Base-by-base conservation (phyloP, 2,113 vertebrate species). In the Tragelaphus buxtoni region DNA sequence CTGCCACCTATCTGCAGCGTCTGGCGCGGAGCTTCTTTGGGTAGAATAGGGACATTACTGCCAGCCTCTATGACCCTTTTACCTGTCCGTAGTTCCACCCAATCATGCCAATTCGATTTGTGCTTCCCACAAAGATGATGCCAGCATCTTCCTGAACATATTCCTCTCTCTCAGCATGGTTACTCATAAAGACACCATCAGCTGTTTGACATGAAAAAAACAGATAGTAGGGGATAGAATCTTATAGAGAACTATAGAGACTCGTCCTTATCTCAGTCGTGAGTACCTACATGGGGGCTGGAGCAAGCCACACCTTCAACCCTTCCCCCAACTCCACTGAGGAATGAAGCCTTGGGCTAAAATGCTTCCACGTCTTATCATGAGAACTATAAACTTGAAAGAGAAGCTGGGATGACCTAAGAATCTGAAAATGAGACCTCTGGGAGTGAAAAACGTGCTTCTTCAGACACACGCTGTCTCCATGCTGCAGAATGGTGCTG, bases 51-150 rank as follows among this genome's bases (percentile, higher is more conserved):
- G 30, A 51, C 28, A 18, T n/a, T 39, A 88, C 8, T 35, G 17
- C 28, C 10, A n/a, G 32, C 76, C 30, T 89, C 87, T n/a, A 12
- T 42, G n/a, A 81, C 17, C 17, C 18, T 32, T 85, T 98, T 99
- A 99, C 99, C 99, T 99, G 99, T 89, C 99, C 99, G 0, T 97
- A 99, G 96, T 99, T 98, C 99, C 99, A 99, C 58, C 97, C 76
- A 79, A 98, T 82, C 28, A 93, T 2, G 3, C 0, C 3, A 94
- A 99, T 99, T 72, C 81, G 98, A 49, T 98, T 88, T 4, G 16
- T 10, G 9, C 96, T 98, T 86, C 99, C 99, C 2, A 26, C 97
- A 90, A 98, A 99, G 95, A 99, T 98, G 7, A 99, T 39, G 8
- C 99, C 99, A 0, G 98, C 96, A 87, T 99, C 99, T 86, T 99